Evolutionary conservation across 2,113 vertebrate species (phyloP).

Genomic region (Helogale parvula): DNA sequence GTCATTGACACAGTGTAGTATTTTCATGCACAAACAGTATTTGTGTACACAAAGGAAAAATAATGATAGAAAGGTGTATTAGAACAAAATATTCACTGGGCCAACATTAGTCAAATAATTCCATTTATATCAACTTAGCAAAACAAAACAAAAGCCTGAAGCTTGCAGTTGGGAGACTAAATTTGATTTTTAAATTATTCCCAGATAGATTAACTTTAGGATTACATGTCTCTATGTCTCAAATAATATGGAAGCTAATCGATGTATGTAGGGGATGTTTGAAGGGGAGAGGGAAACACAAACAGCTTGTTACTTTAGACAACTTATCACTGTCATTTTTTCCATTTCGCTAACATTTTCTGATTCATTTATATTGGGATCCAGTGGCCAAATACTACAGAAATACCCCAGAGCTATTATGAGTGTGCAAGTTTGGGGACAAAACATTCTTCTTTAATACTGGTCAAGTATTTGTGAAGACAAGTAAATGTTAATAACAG

Average conservation of each 20-base stretch:
- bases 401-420: neutral
- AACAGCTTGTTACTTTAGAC: neutral
- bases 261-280: neutral
- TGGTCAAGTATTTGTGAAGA: neutral
- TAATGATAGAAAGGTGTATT: neutral
- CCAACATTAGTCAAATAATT: neutral
- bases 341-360: neutral
- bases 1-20: neutral
- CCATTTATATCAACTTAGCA: neutral
- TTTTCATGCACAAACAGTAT: neutral
- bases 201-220: neutral
- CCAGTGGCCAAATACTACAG: neutral
- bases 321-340: neutral
- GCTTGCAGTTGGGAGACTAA: neutral
- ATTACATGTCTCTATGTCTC: neutral
- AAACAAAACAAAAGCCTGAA: neutral
- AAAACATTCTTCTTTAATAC: neutral
- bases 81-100: neutral
- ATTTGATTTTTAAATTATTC: slow-evolving; percentile 20
- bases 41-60: slow-evolving; percentile 21
- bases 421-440: neutral
- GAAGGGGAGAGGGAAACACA: neutral
- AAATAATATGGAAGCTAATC: neutral
- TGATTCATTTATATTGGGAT: neutral
- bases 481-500: neutral